A percentile compares a stretch with the other conserved stretches of the same genome.
phyloP scores from a whole-genome alignment of 2,888 invertebrate species.

The Gisinianus flammeolus region DNA sequence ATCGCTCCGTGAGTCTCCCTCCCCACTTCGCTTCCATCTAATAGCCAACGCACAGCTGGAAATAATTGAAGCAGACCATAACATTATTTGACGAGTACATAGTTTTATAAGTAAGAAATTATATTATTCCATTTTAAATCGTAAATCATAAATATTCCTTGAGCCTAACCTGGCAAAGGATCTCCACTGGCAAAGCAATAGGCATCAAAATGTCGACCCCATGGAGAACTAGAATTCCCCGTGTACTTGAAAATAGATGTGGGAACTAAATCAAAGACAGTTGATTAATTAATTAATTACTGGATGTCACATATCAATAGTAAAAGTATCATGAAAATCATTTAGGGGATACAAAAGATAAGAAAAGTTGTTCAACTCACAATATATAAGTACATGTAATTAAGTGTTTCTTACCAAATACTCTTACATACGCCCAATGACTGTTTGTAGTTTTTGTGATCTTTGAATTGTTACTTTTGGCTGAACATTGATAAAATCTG shows the following conservation, averaged over 20 bases:
- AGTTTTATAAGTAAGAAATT: no score
- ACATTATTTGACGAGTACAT: no score
- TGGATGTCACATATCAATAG: no score
- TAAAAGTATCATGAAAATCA: no score
- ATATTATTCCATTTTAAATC: no score
- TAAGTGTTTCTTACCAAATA: background rate
- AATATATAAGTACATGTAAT: background rate
- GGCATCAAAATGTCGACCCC: slow-evolving; percentile 57
- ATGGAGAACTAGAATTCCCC: slow-evolving; percentile 54
- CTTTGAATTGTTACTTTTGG: slow-evolving; percentile 47
- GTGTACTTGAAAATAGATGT: slow-evolving; percentile 53
- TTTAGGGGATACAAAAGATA: no score
- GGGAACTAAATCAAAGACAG: slow-evolving; percentile 51
- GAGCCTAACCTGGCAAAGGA: no score
- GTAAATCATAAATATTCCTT: no score
- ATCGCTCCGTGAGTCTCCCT: slow-evolving; percentile 35
- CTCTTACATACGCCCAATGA: slow-evolving; percentile 53
- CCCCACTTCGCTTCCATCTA: slow-evolving; percentile 54
- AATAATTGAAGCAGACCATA: no score
- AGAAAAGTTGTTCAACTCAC: no score
- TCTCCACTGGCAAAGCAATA: slow-evolving; percentile 57
- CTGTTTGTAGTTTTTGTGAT: slow-evolving; percentile 51
- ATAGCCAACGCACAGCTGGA: slow-evolving; percentile 53
- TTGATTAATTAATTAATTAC: no score
- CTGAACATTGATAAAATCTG: slow-evolving; percentile 51